phyloP scores from a whole-genome alignment of 2,113 vertebrate species.

The Vombatus ursinus region DNA sequence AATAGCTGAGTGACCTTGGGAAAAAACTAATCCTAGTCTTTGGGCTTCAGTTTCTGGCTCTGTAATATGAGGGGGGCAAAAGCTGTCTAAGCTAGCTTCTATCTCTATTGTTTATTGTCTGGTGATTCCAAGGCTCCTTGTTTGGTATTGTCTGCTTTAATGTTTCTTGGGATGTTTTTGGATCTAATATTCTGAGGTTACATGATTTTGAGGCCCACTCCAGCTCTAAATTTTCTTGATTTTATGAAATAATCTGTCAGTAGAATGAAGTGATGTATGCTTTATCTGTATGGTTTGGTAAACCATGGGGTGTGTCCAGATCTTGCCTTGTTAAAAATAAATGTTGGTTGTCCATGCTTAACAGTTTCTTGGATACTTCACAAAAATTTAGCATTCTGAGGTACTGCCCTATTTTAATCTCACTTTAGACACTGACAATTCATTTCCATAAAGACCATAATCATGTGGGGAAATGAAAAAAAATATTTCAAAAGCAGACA shows the following conservation, averaged over 20 bases:
- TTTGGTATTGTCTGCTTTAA: not conserved
- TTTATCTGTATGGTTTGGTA: not conserved
- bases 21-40: not conserved
- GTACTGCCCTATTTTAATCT: too few relatives aligned
- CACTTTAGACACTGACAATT: not conserved
- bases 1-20: not conserved
- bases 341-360: not conserved
- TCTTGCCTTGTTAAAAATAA: not conserved
- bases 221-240: not conserved
- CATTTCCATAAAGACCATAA: not conserved
- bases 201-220: not conserved
- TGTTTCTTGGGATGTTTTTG: not conserved
- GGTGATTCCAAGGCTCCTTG: not conserved
- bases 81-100: not conserved
- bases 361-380: not conserved
- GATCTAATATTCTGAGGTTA: not conserved
- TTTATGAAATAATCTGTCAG: not conserved
- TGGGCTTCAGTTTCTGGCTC: not conserved
- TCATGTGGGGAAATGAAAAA: not conserved
- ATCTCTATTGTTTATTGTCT: not conserved
- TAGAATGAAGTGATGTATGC: not conserved
- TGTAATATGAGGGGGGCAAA: not conserved
- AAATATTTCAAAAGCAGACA: not conserved
- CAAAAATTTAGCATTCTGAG: not conserved
- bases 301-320: not conserved